These are phyloP conservation scores for Lacerta bilineata DNA, from an alignment of 2,797 vertebrate species.

Conservation along the genomic window DNA sequence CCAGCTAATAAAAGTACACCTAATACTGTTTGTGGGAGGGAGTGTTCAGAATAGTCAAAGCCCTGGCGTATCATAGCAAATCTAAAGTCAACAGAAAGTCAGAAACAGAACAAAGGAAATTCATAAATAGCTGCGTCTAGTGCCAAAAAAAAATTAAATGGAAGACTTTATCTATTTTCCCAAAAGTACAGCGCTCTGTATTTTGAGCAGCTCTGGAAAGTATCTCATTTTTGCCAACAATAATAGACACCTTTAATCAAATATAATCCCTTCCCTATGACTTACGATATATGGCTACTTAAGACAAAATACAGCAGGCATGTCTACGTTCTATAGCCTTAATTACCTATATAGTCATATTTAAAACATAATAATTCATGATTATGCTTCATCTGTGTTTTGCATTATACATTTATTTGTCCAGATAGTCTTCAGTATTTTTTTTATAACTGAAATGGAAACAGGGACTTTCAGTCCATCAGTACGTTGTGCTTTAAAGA, in stretches of 20 bases:
- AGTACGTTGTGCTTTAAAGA: slow-evolving; percentile 21
- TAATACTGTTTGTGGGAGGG: slow-evolving; percentile 57
- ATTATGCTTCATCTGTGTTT: slow-evolving; percentile 44
- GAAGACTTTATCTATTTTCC: slow-evolving; percentile 66
- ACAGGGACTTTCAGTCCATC: slow-evolving; percentile 35
- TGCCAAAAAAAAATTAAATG: slow-evolving; percentile 63
- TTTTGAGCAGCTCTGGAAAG: slow-evolving; percentile 64
- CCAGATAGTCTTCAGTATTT: slow-evolving; percentile 38
- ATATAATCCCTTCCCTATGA: slow-evolving; percentile 52
- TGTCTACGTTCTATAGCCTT: slow-evolving; percentile 44
- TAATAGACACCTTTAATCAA: slow-evolving; percentile 64
- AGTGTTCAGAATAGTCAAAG: slow-evolving; percentile 48
- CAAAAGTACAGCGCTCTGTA: slow-evolving; percentile 65
- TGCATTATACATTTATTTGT: slow-evolving; percentile 44
- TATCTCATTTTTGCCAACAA: slow-evolving; percentile 64
- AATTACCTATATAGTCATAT: slow-evolving; percentile 56
- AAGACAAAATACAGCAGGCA: slow-evolving; percentile 46
- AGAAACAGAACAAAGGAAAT: slow-evolving; percentile 69
- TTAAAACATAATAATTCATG: slow-evolving; percentile 54
- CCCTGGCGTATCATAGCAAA: slow-evolving; percentile 60
- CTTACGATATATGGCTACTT: slow-evolving; percentile 63
- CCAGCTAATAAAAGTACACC: slow-evolving; percentile 70
- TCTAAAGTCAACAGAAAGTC: slow-evolving; percentile 72
- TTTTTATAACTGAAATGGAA: neutral
- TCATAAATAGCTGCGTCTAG: slow-evolving; percentile 59